Evolutionary conservation across 2,797 vertebrate genomes (phyloP).

Genomic region (Scolopax rusticola): DNA sequence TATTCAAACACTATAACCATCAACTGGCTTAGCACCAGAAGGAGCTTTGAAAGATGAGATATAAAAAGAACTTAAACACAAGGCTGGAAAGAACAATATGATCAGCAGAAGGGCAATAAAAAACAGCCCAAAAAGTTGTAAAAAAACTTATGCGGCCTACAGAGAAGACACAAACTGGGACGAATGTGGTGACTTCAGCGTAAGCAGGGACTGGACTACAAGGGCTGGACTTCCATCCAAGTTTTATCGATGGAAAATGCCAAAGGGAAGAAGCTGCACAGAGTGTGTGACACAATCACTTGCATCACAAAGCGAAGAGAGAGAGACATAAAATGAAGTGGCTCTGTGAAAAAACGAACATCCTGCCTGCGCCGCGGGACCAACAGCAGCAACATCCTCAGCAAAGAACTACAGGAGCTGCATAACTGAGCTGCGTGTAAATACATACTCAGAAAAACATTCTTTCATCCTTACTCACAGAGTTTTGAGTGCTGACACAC

Average conservation of each 20-base stretch:
- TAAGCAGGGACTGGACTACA: not conserved
- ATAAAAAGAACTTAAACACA: not conserved
- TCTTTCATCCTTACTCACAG: not conserved
- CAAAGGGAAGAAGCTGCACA: not conserved
- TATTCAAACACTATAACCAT: conserved; percentile 39
- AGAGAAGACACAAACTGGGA: not conserved
- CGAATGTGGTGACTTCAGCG: not conserved
- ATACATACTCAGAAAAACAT: not conserved
- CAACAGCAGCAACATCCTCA: not conserved
- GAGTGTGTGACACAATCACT: not conserved
- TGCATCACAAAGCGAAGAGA: not conserved
- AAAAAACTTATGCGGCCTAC: not conserved
- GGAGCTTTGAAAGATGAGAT: conserved; percentile 12
- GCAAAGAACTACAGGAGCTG: not conserved
- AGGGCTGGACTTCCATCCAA: no score
- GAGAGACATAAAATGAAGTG: not conserved
- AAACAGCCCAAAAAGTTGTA: not conserved
- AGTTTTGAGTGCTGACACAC: not conserved
- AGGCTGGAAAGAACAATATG: not conserved
- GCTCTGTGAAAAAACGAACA: not conserved
- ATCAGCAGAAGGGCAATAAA: not conserved
- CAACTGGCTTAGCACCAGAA: not conserved
- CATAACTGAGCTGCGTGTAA: not conserved
- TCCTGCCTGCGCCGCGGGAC: fast-evolving
- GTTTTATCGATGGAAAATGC: not conserved